Evolutionary conservation across 2,888 invertebrate species (phyloP).

Genomic region (Gnatocerus cornutus): DNA sequence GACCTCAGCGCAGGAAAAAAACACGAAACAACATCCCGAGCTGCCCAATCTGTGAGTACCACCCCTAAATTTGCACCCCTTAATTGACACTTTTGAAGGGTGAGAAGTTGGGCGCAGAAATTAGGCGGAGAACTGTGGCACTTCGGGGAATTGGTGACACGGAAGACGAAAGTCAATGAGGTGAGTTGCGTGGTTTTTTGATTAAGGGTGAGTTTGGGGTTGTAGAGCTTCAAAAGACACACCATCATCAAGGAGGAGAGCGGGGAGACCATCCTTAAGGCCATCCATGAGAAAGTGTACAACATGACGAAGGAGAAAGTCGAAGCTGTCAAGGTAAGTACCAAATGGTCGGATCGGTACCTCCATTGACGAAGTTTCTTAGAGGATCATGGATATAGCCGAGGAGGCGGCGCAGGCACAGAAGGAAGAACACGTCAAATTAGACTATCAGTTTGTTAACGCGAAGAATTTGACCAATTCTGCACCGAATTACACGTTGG

Average conservation of each 20-base stretch:
- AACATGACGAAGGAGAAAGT: conserved; percentile 92
- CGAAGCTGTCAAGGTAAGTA: conserved; percentile 84
- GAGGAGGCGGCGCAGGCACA: conserved; percentile 85
- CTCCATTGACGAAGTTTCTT: too few species aligned
- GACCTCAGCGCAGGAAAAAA: conserved; percentile 53
- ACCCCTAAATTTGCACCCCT: neutral
- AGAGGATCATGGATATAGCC: conserved; percentile 92
- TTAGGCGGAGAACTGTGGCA: conserved; percentile 86
- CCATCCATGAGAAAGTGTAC: conserved; percentile 88
- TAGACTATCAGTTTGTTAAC: conserved; percentile 79
- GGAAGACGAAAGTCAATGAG: conserved; percentile 85
- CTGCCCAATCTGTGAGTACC: conserved; percentile 62
- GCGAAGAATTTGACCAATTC: conserved; percentile 78
- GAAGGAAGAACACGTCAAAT: conserved; percentile 73
- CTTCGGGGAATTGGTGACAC: conserved; percentile 86
- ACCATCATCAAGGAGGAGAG: conserved; percentile 82
- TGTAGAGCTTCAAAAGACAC: conserved; percentile 83
- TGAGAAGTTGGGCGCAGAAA: conserved; percentile 87
- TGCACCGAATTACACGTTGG: conserved; percentile 73
- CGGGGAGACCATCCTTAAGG: conserved; percentile 85
- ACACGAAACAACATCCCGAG: conserved; percentile 64
- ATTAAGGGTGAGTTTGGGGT: neutral
- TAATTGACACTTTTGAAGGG: conserved; percentile 71
- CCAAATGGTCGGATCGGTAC: neutral
- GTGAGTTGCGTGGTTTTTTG: conserved; percentile 66